Percentiles rank a stretch among this genome's conserved stretches.
phyloP scores from a whole-genome alignment of 2,113 vertebrate genomes.

The Rhombomys opimus region DNA sequence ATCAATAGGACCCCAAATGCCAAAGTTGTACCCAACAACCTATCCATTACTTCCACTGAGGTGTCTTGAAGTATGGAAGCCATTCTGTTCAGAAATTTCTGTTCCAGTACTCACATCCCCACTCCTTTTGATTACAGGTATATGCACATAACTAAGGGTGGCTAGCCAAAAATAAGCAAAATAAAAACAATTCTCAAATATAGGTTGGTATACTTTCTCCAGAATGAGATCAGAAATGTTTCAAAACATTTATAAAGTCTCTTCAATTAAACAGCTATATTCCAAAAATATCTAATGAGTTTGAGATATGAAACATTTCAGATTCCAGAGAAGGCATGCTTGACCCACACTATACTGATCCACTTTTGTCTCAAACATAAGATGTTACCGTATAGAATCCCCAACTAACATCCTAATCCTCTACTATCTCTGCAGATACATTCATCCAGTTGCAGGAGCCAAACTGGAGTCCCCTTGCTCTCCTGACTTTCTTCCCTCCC shows the following conservation, averaged over 20 bases:
- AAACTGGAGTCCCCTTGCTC: neutral
- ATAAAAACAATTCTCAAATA: slow-evolving; percentile 39
- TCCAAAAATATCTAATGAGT: neutral
- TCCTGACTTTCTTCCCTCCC: neutral
- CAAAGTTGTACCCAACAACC: neutral
- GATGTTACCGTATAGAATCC: neutral
- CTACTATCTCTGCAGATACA: neutral
- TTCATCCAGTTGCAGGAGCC: neutral
- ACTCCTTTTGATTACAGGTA: slow-evolving; percentile 12
- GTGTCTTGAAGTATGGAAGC: neutral
- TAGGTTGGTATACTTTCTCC: neutral
- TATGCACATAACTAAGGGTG: neutral
- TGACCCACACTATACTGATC: neutral
- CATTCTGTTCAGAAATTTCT: slow-evolving; percentile 12
- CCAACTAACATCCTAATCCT: neutral
- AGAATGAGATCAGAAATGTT: neutral
- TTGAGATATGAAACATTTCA: neutral
- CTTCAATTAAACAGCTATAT: neutral
- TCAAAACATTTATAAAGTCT: neutral
- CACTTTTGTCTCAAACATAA: slow-evolving; percentile 18
- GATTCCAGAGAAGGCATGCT: neutral
- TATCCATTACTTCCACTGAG: neutral
- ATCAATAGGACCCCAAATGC: slow-evolving; percentile 29
- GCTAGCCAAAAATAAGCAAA: neutral
- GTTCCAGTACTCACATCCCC: neutral